A percentile compares a stretch with the other conserved stretches of the same genome.
phyloP scores from a whole-genome alignment of 2,797 vertebrate genomes.

The Cirrhinus mrigala region DNA sequence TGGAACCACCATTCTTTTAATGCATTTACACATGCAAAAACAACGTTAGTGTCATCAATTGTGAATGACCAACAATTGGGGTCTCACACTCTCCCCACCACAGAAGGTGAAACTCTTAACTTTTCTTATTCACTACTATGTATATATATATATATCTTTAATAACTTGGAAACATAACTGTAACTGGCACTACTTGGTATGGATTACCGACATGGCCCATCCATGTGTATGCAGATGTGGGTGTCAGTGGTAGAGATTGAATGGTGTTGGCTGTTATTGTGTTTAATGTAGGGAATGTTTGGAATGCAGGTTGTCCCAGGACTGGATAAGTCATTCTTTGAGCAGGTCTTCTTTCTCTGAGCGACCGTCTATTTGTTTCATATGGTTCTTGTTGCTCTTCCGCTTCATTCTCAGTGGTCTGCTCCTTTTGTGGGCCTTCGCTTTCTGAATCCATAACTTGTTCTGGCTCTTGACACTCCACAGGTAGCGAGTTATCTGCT shows the following conservation, averaged over 20 bases:
- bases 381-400: background rate
- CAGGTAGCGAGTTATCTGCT: background rate
- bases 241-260: background rate
- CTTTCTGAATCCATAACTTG: background rate
- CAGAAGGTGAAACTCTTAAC: background rate
- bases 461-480: background rate
- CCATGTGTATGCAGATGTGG: background rate
- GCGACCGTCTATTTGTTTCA: background rate
- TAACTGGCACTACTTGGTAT: background rate
- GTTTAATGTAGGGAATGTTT: background rate
- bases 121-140: too few species aligned
- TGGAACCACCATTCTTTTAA: too few species aligned
- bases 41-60: background rate
- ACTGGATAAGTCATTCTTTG: background rate
- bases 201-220: background rate
- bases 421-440: background rate
- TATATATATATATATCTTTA: background rate
- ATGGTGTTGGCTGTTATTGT: background rate
- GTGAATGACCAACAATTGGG: background rate
- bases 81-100: background rate
- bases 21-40: too few species aligned
- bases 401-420: background rate
- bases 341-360: background rate
- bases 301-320: background rate
- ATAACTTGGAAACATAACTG: background rate